Evolutionary conservation across 1,140 invertebrate species (phyloP), one percentile per base, ranked within the genome.

Genomic region (Drosophila mauritiana): DNA sequence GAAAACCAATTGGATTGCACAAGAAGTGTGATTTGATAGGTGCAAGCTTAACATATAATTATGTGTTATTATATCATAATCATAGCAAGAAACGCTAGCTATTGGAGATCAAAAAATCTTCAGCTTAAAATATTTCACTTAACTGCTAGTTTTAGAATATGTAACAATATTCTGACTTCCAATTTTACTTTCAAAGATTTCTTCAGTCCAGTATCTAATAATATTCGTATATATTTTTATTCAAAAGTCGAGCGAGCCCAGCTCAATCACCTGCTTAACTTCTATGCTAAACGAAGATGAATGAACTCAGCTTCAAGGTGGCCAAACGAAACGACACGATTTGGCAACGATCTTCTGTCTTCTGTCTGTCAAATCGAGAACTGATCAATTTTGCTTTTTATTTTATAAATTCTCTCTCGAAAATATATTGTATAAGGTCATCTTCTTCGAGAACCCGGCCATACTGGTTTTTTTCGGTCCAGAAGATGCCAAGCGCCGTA

Each of bases 271-370:
- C 46, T 70, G 64, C 65, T 68, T 7, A 70, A 70, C 65, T 70
- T 37, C 37, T 69, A 70, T 70, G 64, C 64, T 69, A 70, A 57
- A 48, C 65, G 39, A 75, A 75, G 73, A 75, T 75, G 73, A 75
- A 75, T 75, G 73, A 75, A 75, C 73, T 75, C 59, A 20, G 27
- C 45, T 75, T 75, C 73, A 75, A 75, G 73, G 73, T 75, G 73
- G 73, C 36, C 61, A 61, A 45, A 52, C 51, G 53, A 51, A 63
- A 11, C 36, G 53, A 51, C 54, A 13, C 36, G 51, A 37, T 74
- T 74, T 75, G 61, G 52, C 73, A 74, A 74, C 46, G 31, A 31
- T 10, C 31, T 31, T 31, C 8, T 2, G 40, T 61, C 49, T 61
- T 73, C 56, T 55, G 68, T 54, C 51, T 73, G 69, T 63, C 69